phyloP scores from a whole-genome alignment of 2,797 vertebrate species.

The Onychomys arenicola region DNA sequence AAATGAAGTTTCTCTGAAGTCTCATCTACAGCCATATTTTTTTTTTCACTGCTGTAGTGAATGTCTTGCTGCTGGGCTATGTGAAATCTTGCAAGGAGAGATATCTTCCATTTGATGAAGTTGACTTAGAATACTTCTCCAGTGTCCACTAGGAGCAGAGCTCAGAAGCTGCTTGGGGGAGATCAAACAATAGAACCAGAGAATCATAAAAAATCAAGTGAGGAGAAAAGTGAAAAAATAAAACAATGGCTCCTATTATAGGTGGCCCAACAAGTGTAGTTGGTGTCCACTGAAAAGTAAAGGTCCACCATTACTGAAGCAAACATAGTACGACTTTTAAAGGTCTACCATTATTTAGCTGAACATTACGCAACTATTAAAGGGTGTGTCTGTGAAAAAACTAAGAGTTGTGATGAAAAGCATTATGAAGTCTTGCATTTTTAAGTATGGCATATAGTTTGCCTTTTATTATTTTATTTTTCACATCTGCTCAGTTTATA shows the following conservation, averaged over 20 bases:
- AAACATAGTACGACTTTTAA: background rate
- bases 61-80: conserved; percentile 17
- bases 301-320: background rate
- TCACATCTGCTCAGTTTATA: background rate
- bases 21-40: background rate
- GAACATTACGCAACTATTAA: background rate
- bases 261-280: background rate
- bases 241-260: background rate
- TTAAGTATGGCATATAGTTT: background rate
- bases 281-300: background rate
- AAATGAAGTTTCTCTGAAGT: conserved; percentile 60
- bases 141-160: background rate
- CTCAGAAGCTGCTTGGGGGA: background rate
- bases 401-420: conserved; percentile 9
- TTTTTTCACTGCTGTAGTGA: conserved; percentile 34
- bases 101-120: background rate
- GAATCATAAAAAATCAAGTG: background rate
- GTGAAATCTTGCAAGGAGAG: background rate
- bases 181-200: background rate
- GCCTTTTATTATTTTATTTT: conserved; percentile 9
- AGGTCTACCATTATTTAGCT: background rate
- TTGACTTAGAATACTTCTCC: background rate
- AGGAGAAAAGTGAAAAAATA: background rate
- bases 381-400: background rate
- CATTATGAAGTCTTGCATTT: background rate